Base-by-base conservation (phyloP, 2,113 vertebrate species). In the Psettodes erumei region DNA sequence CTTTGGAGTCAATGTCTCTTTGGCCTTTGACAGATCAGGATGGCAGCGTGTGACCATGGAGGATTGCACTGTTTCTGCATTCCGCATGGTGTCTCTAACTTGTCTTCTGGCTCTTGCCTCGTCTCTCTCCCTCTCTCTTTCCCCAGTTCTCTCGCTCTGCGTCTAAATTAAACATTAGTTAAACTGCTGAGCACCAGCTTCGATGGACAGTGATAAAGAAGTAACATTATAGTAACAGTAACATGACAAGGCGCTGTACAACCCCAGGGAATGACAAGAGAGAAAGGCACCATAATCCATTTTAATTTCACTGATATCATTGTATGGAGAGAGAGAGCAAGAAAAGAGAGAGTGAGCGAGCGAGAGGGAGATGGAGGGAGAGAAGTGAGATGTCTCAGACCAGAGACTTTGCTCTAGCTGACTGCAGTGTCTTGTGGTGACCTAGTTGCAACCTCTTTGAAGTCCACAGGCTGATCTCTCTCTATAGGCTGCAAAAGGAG, bases 391-490 rank as follows among this genome's bases (percentile, higher is more conserved):
- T 90, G 88, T 89, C 88, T 92, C 88, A 81, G 92, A 90, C 92
- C 91, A 89, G 83, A 90, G 86, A 79, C 90, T 89, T 83, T 86
- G 87, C 86, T 88, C 79, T 84, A 33, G 80, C 82, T 90, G 86
- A 92, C 91, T 93, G 91, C 89, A 89, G 87, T 91, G 89, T 88
- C 91, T 91, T 90, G 77, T 79, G 80, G 88, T 94, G 93, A 95
- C 93, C 94, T 93, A 95, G 86, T 94, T 94, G 90, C 93, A 94
- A 94, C 93, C 93, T 84, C 90, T 94, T 94, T 94, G 93, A 94
- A 93, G 93, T 94, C 91, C 92, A 91, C 82, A 84, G 86, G 89
- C 91, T 91, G 91, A 93, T 93, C 91, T 92, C 82, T 90, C 91
- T 91, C 82, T 84, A 74, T 82, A 87, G 88, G 86, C 86, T 79